These are phyloP conservation scores for Pachliopta kotzebuea DNA, from an alignment of 2,888 invertebrate genomes.

Conservation along the genomic window DNA sequence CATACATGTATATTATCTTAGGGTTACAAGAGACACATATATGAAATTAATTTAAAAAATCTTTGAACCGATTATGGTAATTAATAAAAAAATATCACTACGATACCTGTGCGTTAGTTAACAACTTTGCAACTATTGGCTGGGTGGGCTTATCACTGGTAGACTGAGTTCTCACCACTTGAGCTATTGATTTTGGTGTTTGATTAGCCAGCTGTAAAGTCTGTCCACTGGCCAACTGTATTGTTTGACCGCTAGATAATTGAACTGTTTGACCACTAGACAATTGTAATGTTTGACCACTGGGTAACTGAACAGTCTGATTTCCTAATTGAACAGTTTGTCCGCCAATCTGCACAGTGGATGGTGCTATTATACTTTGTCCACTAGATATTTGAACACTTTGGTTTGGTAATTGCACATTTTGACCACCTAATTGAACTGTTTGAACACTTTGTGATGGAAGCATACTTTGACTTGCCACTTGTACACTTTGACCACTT, in stretches of 20 bases:
- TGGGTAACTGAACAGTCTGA: conserved; percentile 65
- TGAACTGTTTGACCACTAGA: conserved; percentile 62
- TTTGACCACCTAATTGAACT: conserved; percentile 53
- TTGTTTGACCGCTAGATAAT: conserved; percentile 59
- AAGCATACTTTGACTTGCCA: conserved; percentile 51
- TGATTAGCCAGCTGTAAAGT: conserved; percentile 65
- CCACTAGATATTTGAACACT: conserved; percentile 38
- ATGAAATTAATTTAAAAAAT: too few relatives aligned
- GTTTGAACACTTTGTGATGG: conserved; percentile 61
- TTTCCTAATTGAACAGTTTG: conserved; percentile 54
- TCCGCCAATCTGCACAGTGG: conserved; percentile 46
- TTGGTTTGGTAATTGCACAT: conserved; percentile 54
- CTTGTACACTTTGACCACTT: conserved; percentile 63
- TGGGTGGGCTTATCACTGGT: conserved; percentile 63
- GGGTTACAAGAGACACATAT: too few relatives aligned
- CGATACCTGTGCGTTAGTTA: conserved; percentile 84
- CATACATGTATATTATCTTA: too few relatives aligned
- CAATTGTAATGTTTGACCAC: conserved; percentile 71
- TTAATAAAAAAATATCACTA: neutral
- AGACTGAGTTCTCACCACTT: conserved; percentile 61
- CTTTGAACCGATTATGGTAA: neutral
- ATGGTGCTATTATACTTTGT: conserved; percentile 33
- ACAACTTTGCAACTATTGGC: conserved; percentile 86
- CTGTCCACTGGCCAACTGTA: conserved; percentile 61
- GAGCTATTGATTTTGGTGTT: conserved; percentile 54